Conservation (phyloP, 2,113 vertebrate species). For the Sinocyclocheilus rhinocerous region DNA sequence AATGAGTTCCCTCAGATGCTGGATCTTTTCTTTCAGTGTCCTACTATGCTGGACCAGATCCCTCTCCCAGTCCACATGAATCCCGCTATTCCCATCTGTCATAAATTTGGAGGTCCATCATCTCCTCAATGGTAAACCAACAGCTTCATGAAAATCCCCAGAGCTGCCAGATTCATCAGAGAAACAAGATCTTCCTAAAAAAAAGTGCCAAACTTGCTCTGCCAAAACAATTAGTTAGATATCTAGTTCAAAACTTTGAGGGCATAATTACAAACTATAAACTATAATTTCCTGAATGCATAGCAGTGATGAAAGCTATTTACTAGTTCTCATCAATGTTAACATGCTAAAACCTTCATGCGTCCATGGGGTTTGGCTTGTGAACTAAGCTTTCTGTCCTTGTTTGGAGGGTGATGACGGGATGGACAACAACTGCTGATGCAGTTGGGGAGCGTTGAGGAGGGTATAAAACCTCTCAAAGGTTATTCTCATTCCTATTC, state of each 20-base stretch:
- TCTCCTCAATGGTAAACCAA: too few relatives aligned
- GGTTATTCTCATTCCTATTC: slow-evolving; percentile 1
- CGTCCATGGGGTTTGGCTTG: neutral
- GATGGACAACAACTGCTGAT: slow-evolving; percentile 2
- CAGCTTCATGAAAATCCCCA: too few relatives aligned
- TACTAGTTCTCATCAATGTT: neutral
- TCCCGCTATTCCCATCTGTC: too few relatives aligned
- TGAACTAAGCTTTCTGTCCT: slow-evolving; percentile 44
- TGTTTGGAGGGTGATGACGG: slow-evolving; percentile 38
- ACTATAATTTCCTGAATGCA: neutral
- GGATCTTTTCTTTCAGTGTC: too few relatives aligned
- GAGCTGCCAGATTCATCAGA: neutral
- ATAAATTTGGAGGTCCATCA: too few relatives aligned
- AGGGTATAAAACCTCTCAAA: slow-evolving; percentile 50
- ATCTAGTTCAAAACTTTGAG: neutral
- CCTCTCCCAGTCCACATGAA: too few relatives aligned
- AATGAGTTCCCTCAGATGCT: too few relatives aligned
- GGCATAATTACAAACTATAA: neutral
- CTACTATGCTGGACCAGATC: too few relatives aligned
- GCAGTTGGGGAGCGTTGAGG: neutral
- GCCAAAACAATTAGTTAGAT: neutral
- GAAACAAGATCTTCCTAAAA: too few relatives aligned
- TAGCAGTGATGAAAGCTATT: neutral
- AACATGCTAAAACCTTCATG: neutral
- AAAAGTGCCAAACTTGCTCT: too few relatives aligned